A percentile compares a stretch with the other conserved stretches of the same genome.
Evolutionary conservation across 2,888 invertebrate species (phyloP).

Genomic region (Plagiodera versicolora): DNA sequence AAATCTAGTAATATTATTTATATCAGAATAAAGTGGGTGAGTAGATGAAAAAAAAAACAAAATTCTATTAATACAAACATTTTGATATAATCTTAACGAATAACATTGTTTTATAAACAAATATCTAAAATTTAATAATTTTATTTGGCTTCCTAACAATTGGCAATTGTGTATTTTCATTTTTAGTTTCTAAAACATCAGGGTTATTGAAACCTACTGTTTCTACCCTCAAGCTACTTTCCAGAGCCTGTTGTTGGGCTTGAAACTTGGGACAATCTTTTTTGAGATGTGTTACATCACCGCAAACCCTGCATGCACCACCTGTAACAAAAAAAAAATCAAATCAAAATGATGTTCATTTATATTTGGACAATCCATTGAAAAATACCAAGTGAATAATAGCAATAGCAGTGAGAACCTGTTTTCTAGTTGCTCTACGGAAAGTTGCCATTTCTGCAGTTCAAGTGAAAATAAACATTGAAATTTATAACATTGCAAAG

Average conservation of each 20-base stretch:
- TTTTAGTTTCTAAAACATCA: slow-evolving; percentile 41
- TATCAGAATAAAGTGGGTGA: too few relatives aligned
- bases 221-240: slow-evolving; percentile 39
- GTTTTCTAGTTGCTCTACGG: too few relatives aligned
- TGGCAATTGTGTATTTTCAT: slow-evolving; percentile 5
- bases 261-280: slow-evolving; percentile 72
- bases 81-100: neutral
- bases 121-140: slow-evolving; percentile 43
- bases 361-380: too few relatives aligned
- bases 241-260: slow-evolving; percentile 42
- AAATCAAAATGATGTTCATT: too few relatives aligned
- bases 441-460: too few relatives aligned
- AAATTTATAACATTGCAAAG: too few relatives aligned
- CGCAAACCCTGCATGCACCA: slow-evolving; percentile 79
- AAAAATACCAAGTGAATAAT: too few relatives aligned
- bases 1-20: too few relatives aligned
- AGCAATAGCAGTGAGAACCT: too few relatives aligned
- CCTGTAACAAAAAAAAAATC: slow-evolving; percentile 29
- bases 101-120: neutral
- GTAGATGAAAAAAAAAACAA: neutral
- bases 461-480: too few relatives aligned
- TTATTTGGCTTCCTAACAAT: slow-evolving; percentile 38
- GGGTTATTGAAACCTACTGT: slow-evolving; percentile 45
- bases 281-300: slow-evolving; percentile 81
- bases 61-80: neutral